Conservation (phyloP, 2,888 invertebrate genomes). For the Laspeyria flexula region DNA sequence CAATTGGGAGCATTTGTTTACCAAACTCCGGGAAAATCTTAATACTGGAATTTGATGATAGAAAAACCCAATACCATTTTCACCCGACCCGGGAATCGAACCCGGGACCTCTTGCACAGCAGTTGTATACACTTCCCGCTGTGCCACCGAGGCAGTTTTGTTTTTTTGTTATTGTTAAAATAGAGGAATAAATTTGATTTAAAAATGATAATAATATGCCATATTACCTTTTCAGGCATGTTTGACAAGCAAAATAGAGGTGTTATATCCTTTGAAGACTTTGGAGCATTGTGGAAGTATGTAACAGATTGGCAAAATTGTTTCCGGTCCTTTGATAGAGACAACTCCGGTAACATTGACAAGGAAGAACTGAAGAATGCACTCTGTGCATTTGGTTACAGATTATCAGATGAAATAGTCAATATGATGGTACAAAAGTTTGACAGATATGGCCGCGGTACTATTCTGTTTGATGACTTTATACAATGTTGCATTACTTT, state of each 20-base stretch:
- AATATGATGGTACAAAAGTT: slow-evolving; percentile 95
- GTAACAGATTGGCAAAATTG: slow-evolving; percentile 99
- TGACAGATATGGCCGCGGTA: slow-evolving; percentile 95
- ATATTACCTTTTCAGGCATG: slow-evolving; percentile 89
- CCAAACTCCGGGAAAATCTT: too few relatives aligned
- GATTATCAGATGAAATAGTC: slow-evolving; percentile 93
- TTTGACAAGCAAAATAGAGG: slow-evolving; percentile 96
- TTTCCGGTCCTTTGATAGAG: slow-evolving; percentile 97
- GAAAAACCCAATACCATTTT: too few relatives aligned
- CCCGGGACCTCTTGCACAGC: too few relatives aligned
- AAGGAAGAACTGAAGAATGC: slow-evolving; percentile 95
- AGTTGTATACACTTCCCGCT: too few relatives aligned
- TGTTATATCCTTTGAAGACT: slow-evolving; percentile 97
- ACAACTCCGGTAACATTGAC: slow-evolving; percentile 97
- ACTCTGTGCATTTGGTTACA: slow-evolving; percentile 95
- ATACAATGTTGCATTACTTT: slow-evolving; percentile 98
- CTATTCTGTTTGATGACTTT: slow-evolving; percentile 98
- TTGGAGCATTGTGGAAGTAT: slow-evolving; percentile 98
- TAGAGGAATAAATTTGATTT: too few relatives aligned
- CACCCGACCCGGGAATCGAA: too few relatives aligned
- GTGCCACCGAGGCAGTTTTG: too few relatives aligned
- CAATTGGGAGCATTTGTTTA: too few relatives aligned
- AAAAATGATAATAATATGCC: background rate
- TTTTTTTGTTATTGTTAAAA: too few relatives aligned
- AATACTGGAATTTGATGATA: too few relatives aligned